These are phyloP conservation scores for Protophormia terraenovae DNA, from an alignment of 2,888 invertebrate species.

Conservation along the genomic window DNA sequence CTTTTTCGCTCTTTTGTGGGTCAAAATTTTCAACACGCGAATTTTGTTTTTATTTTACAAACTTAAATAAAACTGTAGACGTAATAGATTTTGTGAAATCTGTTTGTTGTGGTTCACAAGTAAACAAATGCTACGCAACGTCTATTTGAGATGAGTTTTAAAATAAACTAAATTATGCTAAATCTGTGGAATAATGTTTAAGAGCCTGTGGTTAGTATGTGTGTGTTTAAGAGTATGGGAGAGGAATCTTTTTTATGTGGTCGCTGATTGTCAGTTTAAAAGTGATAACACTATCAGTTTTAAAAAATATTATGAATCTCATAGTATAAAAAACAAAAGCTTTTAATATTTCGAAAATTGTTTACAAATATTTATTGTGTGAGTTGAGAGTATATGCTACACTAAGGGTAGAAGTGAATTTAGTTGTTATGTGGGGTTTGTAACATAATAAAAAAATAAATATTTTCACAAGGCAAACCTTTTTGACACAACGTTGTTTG, in stretches of 20 bases:
- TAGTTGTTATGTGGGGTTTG: neutral
- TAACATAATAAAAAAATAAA: neutral
- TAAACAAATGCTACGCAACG: constrained; percentile 35
- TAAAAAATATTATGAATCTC: constrained; percentile 6
- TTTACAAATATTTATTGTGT: neutral
- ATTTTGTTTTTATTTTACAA: constrained; percentile 9
- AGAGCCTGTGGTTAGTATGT: neutral
- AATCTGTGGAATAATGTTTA: neutral
- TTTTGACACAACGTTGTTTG: too few relatives aligned
- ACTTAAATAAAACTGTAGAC: constrained; percentile 44
- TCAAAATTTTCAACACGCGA: neutral
- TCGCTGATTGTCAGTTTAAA: constrained; percentile 22
- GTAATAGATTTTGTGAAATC: neutral
- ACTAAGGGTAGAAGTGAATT: neutral
- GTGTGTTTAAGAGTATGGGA: neutral
- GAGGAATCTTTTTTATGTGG: neutral
- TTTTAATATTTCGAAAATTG: constrained; percentile 15
- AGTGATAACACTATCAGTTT: constrained; percentile 59
- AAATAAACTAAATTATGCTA: constrained; percentile 55
- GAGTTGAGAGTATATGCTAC: neutral
- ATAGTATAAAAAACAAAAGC: neutral
- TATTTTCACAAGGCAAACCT: too few relatives aligned
- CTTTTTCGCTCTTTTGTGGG: neutral
- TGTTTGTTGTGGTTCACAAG: constrained; percentile 25
- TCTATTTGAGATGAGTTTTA: constrained; percentile 47